phyloP scores from a whole-genome alignment of 2,888 invertebrate species.

The Mechanitis mazaeus region DNA sequence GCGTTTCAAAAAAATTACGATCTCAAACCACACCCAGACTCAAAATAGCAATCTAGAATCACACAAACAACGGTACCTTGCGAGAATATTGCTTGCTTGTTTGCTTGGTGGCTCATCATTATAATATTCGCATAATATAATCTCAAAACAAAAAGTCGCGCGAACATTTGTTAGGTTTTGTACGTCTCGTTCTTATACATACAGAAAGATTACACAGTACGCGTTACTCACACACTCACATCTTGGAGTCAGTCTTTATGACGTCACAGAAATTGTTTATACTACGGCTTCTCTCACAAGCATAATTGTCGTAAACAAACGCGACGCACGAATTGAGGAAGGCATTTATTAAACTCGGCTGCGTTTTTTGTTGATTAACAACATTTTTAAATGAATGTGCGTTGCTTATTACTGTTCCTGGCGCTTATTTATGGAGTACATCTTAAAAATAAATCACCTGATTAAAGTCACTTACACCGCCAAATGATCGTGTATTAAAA shows the following conservation, averaged over 20 bases:
- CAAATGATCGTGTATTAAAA: slow-evolving; percentile 2
- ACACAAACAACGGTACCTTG: too few species aligned
- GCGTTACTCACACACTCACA: not conserved
- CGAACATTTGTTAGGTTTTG: too few species aligned
- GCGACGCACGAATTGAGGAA: slow-evolving; percentile 46
- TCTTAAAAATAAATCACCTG: slow-evolving; percentile 3
- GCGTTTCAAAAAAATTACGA: too few species aligned
- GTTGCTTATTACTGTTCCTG: slow-evolving; percentile 30
- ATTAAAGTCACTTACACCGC: slow-evolving; percentile 2
- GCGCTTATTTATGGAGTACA: slow-evolving; percentile 22
- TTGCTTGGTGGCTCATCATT: too few species aligned
- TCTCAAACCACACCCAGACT: too few species aligned
- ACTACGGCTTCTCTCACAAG: slow-evolving; percentile 31
- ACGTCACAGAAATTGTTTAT: slow-evolving; percentile 23
- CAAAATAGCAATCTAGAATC: too few species aligned
- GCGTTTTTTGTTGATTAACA: slow-evolving; percentile 41
- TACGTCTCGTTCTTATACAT: not conserved
- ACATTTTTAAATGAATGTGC: slow-evolving; percentile 15
- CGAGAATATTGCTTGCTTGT: too few species aligned
- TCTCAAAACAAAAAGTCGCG: too few species aligned
- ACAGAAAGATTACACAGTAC: not conserved
- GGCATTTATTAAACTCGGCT: slow-evolving; percentile 47
- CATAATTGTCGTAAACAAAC: slow-evolving; percentile 45
- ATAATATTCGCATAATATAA: too few species aligned
- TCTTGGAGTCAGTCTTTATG: slow-evolving; percentile 13